A percentile compares a stretch with the other conserved stretches of the same genome.
These are phyloP conservation scores for Cossypha dichroa DNA, from an alignment of 2,797 vertebrate genomes.

Conservation along the genomic window DNA sequence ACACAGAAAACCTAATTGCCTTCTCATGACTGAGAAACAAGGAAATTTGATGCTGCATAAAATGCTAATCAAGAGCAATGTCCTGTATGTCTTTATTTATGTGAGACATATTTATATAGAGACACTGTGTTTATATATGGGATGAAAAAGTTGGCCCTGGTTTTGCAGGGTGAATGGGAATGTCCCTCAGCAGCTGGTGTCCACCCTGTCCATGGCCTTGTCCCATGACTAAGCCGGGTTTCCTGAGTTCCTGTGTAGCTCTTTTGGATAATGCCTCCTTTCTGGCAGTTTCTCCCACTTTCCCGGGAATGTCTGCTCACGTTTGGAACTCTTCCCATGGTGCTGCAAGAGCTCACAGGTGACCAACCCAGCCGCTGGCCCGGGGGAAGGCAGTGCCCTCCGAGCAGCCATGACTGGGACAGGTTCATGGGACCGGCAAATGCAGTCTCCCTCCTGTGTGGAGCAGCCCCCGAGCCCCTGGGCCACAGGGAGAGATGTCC, in stretches of 20 bases:
- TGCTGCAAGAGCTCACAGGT: accelerated
- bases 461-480: background rate
- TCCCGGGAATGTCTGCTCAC: background rate
- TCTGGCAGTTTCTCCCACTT: background rate
- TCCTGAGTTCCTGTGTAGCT: background rate
- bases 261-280: background rate
- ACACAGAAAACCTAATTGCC: background rate
- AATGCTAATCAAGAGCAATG: background rate
- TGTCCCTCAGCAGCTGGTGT: background rate
- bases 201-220: accelerated
- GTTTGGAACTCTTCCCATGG: accelerated
- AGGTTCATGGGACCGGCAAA: accelerated
- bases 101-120: background rate
- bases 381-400: background rate
- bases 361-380: background rate
- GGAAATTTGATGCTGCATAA: background rate
- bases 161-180: accelerated
- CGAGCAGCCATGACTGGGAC: accelerated
- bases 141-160: background rate
- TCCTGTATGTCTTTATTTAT: background rate
- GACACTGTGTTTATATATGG: accelerated
- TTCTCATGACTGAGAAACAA: background rate
- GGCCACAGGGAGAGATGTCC: background rate
- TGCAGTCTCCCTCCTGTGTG: accelerated
- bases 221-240: accelerated